Evolutionary conservation across 2,888 invertebrate species (phyloP), one percentile per base, ranked within the genome.

Genomic region (Brachyptera risi): DNA sequence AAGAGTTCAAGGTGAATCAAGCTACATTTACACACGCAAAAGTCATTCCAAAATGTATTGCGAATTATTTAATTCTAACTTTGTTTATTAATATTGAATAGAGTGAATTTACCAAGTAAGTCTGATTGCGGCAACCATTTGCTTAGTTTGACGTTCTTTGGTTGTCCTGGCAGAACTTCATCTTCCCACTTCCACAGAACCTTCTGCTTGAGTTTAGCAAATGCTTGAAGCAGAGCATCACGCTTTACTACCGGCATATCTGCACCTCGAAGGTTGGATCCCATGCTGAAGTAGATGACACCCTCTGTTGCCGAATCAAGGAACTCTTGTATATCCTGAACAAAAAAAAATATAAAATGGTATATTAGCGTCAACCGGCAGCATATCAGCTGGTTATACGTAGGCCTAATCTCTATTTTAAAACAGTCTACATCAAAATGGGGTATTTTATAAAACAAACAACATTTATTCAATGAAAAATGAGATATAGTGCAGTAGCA

Each of bases 91-190:
- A n/a, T n/a, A n/a, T n/a, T n/a, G n/a, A n/a, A n/a, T n/a, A n/a
- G n/a, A n/a, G n/a, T n/a, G n/a, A n/a, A n/a, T 69, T 71, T 69
- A 81, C 82, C 75, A 2, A 72, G 61, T 23, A 72, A 60, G 59
- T 72, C 71, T 37, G 69, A 70, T 58, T 72, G 72, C 0, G 72
- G 71, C 9, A 71, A 63, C 71, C 71, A 73, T 50, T 69, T 68
- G 11, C 63, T 60, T n/a, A 71, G 56, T 38, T 67, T 66, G 0
- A 73, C 69, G 63, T 73, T 72, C 27, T 59, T 56, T 0, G 71
- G 69, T 15, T 68, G 44, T 40, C 67, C 67, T 0, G 63, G 63
- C 65, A 71, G 65, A 15, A 47, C 60, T 5, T 70, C 70, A 3
- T 62, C 64, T 57, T 68, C 68, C 68, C 67, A 69, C 60, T 70